Percentiles rank a stretch among this genome's conserved stretches.
Conservation (phyloP, 2,888 invertebrate genomes). For the Napeogenes sylphis region DNA sequence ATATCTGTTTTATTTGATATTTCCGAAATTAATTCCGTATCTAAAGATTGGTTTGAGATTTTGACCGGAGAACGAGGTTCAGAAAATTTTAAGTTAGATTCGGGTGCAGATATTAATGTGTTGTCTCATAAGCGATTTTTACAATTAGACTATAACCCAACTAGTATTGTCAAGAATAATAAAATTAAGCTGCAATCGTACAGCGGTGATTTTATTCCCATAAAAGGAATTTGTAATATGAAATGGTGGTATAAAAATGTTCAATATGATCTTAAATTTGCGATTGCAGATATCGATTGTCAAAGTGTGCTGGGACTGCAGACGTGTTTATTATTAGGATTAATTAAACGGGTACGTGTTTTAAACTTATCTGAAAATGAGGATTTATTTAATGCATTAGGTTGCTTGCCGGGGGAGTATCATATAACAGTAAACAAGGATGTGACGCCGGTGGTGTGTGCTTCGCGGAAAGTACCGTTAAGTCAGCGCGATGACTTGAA, state of each 20-base stretch:
- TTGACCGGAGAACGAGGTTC: constrained; percentile 16
- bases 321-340: constrained; percentile 10
- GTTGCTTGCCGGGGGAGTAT: too few relatives aligned
- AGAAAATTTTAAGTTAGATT: constrained; percentile 20
- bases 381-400: background rate
- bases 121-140: constrained; percentile 12
- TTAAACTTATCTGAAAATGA: constrained; percentile 8
- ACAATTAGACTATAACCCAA: constrained; percentile 5
- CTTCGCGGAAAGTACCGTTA: too few relatives aligned
- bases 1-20: background rate
- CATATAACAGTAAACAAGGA: too few relatives aligned
- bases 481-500: too few relatives aligned
- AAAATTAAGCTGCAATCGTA: constrained; percentile 21
- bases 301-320: constrained; percentile 16
- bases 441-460: too few relatives aligned
- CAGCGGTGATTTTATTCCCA: constrained; percentile 20
- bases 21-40: background rate
- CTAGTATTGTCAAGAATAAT: background rate
- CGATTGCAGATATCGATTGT: constrained; percentile 16
- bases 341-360: constrained; percentile 15
- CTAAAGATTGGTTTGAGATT: constrained; percentile 18
- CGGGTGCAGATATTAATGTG: constrained; percentile 18
- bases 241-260: constrained; percentile 15
- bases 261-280: constrained; percentile 18
- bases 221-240: constrained; percentile 21